Evolutionary conservation across 2,888 invertebrate genomes (phyloP), one percentile per base, ranked within the genome.

Genomic region (Ennomos erosarius): DNA sequence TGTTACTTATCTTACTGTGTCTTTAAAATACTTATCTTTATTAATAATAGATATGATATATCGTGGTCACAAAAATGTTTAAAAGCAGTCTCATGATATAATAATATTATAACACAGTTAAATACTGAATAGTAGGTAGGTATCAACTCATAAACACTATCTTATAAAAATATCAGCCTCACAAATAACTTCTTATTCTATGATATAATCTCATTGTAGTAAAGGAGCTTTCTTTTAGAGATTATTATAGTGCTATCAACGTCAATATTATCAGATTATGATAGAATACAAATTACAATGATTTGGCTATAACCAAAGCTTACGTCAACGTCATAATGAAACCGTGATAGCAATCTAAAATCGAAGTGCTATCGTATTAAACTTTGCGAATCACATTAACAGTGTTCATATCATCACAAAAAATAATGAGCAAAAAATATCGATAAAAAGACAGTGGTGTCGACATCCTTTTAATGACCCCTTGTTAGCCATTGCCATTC

Each of bases 401-500:
- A 59, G 71, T 55, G 62, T 74, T 71, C 68, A 63, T 61, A 52
- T 69, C 58, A 64, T 62, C 66, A 68, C 70, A 81, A 65, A 82
- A 81, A 79, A 77, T 67, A 72, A 69, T 67, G 59, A 68, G 71
- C 73, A 79, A 82, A 85, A 85, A 85, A 76, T 76, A 85, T 88
- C 87, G 87, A 87, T 84, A 84, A 63, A 64, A 67, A 74, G 71
- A 65, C 67, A 57, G 52, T 56, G 65, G 75, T 81, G 78, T 82
- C 79, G 76, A 84, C 88, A 84, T 87, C 86, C 88, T 87, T 89
- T 89, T 87, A 88, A 89, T 81, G 82, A 81, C 76, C 78, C 75
- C 91, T 91, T 90, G 91, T 91, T 91, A 91, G 86, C 83, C 83
- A 77, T 79, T 84, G 85, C 87, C 85, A 87, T 84, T 86, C 85